Base-by-base conservation (phyloP, 2,113 vertebrate species). In the Rostratula benghalensis region DNA sequence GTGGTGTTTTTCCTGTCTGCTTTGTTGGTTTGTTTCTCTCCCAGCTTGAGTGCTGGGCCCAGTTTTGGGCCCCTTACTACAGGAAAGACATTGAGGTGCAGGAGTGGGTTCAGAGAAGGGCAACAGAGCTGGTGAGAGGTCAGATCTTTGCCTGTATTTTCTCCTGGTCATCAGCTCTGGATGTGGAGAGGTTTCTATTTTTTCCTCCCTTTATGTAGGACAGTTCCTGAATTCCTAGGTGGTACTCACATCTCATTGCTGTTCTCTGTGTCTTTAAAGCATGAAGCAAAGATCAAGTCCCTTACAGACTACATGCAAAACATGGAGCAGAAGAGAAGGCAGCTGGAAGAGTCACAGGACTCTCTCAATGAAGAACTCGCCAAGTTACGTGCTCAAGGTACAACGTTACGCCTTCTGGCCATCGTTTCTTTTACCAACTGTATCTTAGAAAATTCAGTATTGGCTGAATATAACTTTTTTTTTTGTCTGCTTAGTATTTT, bases 261-360 rank as follows among this genome's bases (percentile, higher is more conserved):
- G 0, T 53, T 68, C 21, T 64, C 46, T 35, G 48, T 87, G 37
- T 43, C 85, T 94, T 83, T 74, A 61, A 94, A 99, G 99, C 99
- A 99, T 2, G 99, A 99, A 94, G 99, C 98, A 45, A 99, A 99
- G 98, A 99, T 99, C 95, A 99, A 98, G 87, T 99, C 99, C 86
- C 98, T 99, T 92, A 99, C 98, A 1, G 99, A 99, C 97, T 99
- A 99, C 97, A 99, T 99, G 98, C 99, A 99, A 95, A 99, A 99
- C 89, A 98, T 99, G 98, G 99, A 99, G 91, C 99, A 99, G 97
- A 99, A 98, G 98, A 98, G 98, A 96, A 98, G 99, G 82, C 98
- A 99, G 90, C 98, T 99, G 97, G 99, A 99, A 90, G 98, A 99
- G 96, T 98, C 98, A 35, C 99, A 99, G 95, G 99, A 99, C 75